Conservation (phyloP, 1,140 invertebrate species). For the Chironomus tepperi region DNA sequence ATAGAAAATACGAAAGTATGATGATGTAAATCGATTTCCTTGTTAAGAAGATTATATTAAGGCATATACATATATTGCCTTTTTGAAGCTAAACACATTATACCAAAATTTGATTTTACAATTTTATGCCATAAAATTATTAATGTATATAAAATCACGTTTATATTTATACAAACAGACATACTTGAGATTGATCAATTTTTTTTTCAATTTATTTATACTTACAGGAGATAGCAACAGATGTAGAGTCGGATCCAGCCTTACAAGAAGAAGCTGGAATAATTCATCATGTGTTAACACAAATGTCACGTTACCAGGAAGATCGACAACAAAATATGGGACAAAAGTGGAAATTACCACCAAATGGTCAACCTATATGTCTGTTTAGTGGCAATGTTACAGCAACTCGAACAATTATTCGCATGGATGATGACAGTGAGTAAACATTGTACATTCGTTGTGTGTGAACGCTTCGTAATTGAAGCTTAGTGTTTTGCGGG, state of each 20-base stretch:
- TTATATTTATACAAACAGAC: too few relatives aligned
- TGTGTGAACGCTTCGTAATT: neutral
- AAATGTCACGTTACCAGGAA: slow-evolving; percentile 48
- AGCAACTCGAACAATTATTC: slow-evolving; percentile 47
- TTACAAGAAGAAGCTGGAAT: slow-evolving; percentile 54
- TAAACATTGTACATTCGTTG: slow-evolving; percentile 24
- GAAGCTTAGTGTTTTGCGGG: neutral
- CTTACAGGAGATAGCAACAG: slow-evolving; percentile 55
- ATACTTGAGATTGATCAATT: too few relatives aligned
- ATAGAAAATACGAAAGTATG: too few relatives aligned
- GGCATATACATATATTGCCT: too few relatives aligned
- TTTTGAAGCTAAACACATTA: too few relatives aligned
- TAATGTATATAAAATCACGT: too few relatives aligned
- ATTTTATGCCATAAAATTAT: too few relatives aligned
- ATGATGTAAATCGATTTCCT: too few relatives aligned
- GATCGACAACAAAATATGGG: slow-evolving; percentile 47
- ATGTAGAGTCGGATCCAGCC: slow-evolving; percentile 56
- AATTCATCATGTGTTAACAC: slow-evolving; percentile 57
- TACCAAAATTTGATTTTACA: too few relatives aligned
- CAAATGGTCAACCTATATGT: slow-evolving; percentile 56
- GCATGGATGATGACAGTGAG: slow-evolving; percentile 60
- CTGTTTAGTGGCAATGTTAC: slow-evolving; percentile 49
- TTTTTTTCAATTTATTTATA: neutral
- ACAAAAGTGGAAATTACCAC: slow-evolving; percentile 61
- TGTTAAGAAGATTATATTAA: too few relatives aligned